Evolutionary conservation across 1,140 invertebrate species (phyloP).

Genomic region (Pseudomyrmex dendroicus): DNA sequence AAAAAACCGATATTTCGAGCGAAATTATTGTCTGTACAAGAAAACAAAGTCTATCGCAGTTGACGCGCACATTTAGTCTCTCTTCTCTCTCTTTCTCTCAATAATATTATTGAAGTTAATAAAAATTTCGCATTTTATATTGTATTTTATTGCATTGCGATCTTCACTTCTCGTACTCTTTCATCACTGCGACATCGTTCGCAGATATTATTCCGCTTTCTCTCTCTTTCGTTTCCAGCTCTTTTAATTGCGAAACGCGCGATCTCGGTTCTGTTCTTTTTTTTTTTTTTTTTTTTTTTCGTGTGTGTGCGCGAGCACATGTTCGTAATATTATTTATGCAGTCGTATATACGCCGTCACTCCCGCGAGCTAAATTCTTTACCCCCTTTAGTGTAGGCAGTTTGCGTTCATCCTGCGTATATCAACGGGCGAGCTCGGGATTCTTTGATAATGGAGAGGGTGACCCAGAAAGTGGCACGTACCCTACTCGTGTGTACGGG

Average conservation of each 20-base stretch:
- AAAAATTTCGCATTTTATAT: neutral
- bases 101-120: conserved; percentile 21
- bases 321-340: conserved; percentile 51
- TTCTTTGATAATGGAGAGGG: conserved; percentile 71
- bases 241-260: no score
- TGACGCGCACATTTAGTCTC: no score
- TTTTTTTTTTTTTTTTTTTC: neutral
- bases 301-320: conserved; percentile 10
- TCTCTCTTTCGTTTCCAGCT: neutral
- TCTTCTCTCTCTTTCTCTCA: neutral
- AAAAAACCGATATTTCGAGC: no score
- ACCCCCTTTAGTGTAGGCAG: conserved; percentile 48
- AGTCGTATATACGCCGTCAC: neutral
- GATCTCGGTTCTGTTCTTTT: neutral
- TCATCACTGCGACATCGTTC: neutral
- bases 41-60: no score
- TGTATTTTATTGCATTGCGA: no score
- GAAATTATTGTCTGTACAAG: no score
- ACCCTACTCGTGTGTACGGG: conserved; percentile 16
- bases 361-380: conserved; percentile 51
- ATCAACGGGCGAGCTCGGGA: conserved; percentile 26
- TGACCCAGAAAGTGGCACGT: conserved; percentile 65
- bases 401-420: conserved; percentile 42
- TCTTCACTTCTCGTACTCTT: no score
- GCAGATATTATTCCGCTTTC: neutral